These are phyloP conservation scores for Lagorchestes hirsutus DNA, from an alignment of 2,797 vertebrate genomes.

Conservation along the genomic window DNA sequence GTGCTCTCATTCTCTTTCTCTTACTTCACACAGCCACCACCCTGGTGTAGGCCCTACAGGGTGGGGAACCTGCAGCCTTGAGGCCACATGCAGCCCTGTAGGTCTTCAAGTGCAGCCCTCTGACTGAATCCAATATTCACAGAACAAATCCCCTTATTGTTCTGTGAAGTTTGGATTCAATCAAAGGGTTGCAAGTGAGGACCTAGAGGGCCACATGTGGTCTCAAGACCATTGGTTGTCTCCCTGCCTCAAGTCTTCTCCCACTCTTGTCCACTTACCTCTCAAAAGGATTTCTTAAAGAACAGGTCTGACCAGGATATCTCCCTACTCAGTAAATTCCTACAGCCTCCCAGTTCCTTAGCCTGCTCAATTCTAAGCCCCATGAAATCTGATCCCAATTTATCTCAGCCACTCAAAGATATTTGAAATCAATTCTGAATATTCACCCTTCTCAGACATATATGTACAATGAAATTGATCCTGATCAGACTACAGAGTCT, in stretches of 20 bases:
- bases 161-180: too few species aligned
- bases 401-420: background rate
- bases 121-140: too few species aligned
- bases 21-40: background rate
- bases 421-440: background rate
- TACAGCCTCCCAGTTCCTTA: background rate
- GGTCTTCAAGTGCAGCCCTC: too few species aligned
- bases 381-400: background rate
- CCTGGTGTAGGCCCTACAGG: background rate
- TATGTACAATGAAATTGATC: background rate
- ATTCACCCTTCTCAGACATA: background rate
- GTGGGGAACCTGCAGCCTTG: too few species aligned
- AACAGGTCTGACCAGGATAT: background rate
- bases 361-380: background rate
- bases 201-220: too few species aligned
- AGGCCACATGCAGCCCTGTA: too few species aligned
- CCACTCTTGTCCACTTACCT: background rate
- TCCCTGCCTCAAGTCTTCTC: background rate
- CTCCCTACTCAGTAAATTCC: background rate
- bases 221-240: background rate
- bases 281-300: background rate
- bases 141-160: too few species aligned
- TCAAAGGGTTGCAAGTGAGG: too few species aligned
- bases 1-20: background rate
- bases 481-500: too few species aligned